phyloP scores from a whole-genome alignment of 2,113 vertebrate genomes.

The Tragelaphus scriptus region DNA sequence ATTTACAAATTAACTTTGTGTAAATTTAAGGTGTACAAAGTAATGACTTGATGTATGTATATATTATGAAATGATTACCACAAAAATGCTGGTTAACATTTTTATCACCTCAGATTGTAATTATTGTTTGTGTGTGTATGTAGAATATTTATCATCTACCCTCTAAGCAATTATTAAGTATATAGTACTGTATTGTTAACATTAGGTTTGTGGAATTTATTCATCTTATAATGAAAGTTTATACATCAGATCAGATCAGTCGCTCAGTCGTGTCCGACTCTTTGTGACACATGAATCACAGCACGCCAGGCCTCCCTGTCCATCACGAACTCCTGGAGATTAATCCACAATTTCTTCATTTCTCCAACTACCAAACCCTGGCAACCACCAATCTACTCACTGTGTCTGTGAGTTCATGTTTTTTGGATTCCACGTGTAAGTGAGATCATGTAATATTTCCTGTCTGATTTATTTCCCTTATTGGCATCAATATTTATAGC shows the following conservation, averaged over 20 bases:
- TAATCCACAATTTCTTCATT: not conserved
- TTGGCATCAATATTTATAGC: not conserved
- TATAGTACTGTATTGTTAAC: not conserved
- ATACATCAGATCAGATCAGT: no score
- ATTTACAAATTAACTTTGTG: not conserved
- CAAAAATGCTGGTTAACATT: not conserved
- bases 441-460: not conserved
- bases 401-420: not conserved
- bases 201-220: not conserved
- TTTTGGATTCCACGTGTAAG: not conserved
- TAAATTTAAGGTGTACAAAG: not conserved
- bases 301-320: no score
- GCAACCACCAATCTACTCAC: not conserved
- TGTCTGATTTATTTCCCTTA: not conserved
- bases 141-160: not conserved
- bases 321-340: no score
- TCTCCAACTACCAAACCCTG: not conserved
- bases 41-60: not conserved
- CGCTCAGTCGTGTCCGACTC: no score
- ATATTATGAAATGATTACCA: not conserved
- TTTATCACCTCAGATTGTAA: not conserved
- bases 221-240: not conserved
- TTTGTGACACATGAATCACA: no score
- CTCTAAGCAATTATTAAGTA: not conserved
- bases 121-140: not conserved